Conservation (phyloP, 2,113 vertebrate genomes). For the Phrynocephalus versicolor region DNA sequence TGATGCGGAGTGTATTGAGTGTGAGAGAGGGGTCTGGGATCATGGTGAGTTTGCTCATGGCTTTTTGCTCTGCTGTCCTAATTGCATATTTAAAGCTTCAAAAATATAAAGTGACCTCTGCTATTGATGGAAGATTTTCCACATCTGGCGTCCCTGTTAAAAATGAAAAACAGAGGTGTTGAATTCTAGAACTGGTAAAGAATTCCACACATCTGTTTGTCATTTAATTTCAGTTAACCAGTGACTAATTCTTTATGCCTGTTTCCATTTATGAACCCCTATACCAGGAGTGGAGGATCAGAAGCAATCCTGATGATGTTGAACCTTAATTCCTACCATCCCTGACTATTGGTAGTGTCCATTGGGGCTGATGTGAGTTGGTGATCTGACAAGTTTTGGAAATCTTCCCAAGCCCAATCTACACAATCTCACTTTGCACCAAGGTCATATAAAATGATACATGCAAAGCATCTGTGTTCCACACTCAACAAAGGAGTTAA, state of each 20-base stretch:
- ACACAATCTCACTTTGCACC: too few species aligned
- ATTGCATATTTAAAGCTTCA: neutral
- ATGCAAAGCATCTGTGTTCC: neutral
- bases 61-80: neutral
- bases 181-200: neutral
- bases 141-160: neutral
- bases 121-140: neutral
- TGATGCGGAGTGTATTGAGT: slow-evolving; percentile 94
- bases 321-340: neutral
- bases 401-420: too few species aligned
- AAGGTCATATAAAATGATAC: neutral
- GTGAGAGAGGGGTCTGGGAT: slow-evolving; percentile 95
- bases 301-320: neutral
- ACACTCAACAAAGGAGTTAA: neutral
- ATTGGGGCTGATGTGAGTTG: neutral
- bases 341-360: neutral
- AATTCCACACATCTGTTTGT: neutral
- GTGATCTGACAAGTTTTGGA: too few species aligned
- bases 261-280: neutral
- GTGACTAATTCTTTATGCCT: too few species aligned
- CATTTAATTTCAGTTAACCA: neutral
- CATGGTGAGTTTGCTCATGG: slow-evolving; percentile 80
- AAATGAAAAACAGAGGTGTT: neutral
- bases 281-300: neutral
- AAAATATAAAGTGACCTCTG: neutral